These are phyloP conservation scores for Deroplatys truncata DNA, from an alignment of 2,888 invertebrate genomes.

Conservation along the genomic window DNA sequence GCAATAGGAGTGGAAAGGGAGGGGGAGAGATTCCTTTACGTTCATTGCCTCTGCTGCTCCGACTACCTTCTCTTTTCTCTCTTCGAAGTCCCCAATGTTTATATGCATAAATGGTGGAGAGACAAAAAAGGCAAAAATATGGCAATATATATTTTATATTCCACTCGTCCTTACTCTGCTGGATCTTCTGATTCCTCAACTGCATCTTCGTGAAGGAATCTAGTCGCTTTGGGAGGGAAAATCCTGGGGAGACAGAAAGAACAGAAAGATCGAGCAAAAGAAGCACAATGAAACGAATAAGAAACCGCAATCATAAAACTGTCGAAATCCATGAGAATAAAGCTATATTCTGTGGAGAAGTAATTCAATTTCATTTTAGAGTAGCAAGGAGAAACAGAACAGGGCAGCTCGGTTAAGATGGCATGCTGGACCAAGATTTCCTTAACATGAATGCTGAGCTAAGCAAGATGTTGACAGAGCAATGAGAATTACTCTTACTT, in stretches of 20 bases:
- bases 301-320: background rate
- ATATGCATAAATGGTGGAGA: constrained; percentile 22
- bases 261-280: background rate
- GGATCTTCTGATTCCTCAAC: background rate
- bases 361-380: background rate
- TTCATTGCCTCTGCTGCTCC: background rate
- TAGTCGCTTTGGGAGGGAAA: background rate
- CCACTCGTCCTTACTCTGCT: background rate
- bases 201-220: background rate
- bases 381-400: background rate
- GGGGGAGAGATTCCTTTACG: background rate
- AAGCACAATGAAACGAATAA: background rate
- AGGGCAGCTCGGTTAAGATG: background rate
- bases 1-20: background rate
- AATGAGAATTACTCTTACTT: too few species aligned
- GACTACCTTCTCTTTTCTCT: background rate
- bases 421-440: background rate
- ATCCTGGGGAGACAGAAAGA: background rate
- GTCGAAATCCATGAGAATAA: background rate
- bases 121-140: constrained; percentile 20
- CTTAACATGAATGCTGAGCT: background rate
- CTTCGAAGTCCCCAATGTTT: constrained; percentile 8
- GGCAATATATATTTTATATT: constrained; percentile 19
- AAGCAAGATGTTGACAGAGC: too few species aligned
- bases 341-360: background rate